Conservation (phyloP, 2,797 vertebrate genomes). For the Mus spretus region DNA sequence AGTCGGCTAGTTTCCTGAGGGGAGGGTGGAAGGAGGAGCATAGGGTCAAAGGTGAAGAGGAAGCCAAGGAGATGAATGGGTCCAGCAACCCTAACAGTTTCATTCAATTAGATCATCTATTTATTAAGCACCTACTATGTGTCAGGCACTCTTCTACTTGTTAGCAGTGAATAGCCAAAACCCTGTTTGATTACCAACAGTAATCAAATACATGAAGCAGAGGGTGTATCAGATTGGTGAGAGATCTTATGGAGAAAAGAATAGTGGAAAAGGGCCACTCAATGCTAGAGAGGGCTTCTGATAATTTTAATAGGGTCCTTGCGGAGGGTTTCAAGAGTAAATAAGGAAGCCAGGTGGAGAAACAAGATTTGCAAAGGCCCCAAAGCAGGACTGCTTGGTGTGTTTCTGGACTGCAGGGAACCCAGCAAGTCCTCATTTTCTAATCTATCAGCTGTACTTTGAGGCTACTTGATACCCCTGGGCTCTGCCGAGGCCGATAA, state of each 20-base stretch:
- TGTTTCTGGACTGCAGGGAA: neutral
- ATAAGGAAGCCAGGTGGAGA: neutral
- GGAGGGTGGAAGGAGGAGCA: neutral
- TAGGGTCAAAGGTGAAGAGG: neutral
- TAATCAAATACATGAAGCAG: neutral
- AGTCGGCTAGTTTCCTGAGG: conserved; percentile 87
- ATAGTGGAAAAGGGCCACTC: neutral
- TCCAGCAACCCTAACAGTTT: neutral
- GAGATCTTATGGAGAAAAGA: neutral
- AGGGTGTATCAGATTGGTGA: neutral
- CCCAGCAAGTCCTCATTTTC: neutral
- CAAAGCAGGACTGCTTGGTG: neutral
- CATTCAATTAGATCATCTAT: neutral
- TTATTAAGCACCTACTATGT: neutral
- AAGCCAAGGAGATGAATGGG: neutral
- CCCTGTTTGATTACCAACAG: neutral
- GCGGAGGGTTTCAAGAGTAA: neutral
- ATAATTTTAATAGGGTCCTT: neutral
- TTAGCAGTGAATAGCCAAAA: neutral
- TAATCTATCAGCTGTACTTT: neutral
- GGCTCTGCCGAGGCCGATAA: neutral
- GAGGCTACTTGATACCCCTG: neutral
- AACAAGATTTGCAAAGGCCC: neutral
- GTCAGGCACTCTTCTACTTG: neutral
- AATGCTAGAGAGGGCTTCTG: neutral